A percentile compares a stretch with the other conserved stretches of the same genome.
phyloP scores from a whole-genome alignment of 2,888 invertebrate genomes.

The Tetanocera ferruginea region DNA sequence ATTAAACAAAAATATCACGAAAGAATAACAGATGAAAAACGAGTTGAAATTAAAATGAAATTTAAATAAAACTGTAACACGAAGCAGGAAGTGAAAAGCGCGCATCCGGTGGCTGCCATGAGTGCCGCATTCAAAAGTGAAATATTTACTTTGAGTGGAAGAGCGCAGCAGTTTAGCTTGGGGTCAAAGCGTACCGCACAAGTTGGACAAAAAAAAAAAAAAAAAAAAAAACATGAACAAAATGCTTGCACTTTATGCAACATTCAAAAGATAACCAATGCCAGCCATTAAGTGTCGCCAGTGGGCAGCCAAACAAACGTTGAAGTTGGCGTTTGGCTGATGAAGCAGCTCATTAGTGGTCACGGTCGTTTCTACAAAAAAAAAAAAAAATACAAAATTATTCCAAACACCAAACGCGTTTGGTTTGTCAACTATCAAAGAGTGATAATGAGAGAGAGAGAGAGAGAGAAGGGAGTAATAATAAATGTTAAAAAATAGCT shows the following conservation, averaged over 20 bases:
- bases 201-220: not conserved
- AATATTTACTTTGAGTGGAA: slow-evolving; percentile 28
- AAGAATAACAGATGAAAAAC: not conserved
- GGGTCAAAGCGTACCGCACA: not conserved
- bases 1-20: not conserved
- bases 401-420: too few relatives aligned
- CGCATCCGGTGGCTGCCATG: slow-evolving; percentile 32
- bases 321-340: slow-evolving; percentile 2
- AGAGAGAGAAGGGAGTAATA: too few relatives aligned
- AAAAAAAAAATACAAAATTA: too few relatives aligned
- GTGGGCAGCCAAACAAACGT: not conserved
- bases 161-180: not conserved
- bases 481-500: too few relatives aligned
- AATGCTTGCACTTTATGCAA: slow-evolving; percentile 1
- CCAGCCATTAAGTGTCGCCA: slow-evolving; percentile 32
- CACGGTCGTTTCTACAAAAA: slow-evolving; percentile 8
- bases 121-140: not conserved
- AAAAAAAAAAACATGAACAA: too few relatives aligned
- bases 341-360: slow-evolving; percentile 33
- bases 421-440: too few relatives aligned
- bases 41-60: slow-evolving; percentile 29
- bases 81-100: slow-evolving; percentile 29
- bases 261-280: slow-evolving; percentile 19
- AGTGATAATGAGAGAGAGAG: too few relatives aligned
- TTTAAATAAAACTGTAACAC: slow-evolving; percentile 34